Evolutionary conservation across 1,140 invertebrate genomes (phyloP).

Genomic region (Polypedilum pembai): DNA sequence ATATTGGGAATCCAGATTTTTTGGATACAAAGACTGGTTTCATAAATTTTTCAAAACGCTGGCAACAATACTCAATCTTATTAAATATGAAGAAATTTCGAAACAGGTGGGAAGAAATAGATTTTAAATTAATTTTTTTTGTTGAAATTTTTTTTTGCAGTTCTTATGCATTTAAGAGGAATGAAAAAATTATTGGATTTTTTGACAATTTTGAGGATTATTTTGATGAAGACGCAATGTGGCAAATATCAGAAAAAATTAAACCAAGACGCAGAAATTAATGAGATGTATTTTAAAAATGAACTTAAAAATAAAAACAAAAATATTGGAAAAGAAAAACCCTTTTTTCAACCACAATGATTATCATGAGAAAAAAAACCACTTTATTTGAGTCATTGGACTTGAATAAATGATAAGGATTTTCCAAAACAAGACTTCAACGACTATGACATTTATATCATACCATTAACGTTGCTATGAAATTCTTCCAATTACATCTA

Average conservation of each 20-base stretch:
- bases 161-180: slow-evolving; percentile 79
- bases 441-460: too few species aligned
- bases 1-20: slow-evolving; percentile 91
- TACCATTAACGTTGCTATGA: too few species aligned
- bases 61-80: slow-evolving; percentile 96
- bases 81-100: slow-evolving; percentile 96
- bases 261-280: slow-evolving; percentile 46
- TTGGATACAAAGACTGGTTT: slow-evolving; percentile 66
- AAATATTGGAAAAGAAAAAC: too few species aligned
- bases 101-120: slow-evolving; percentile 68
- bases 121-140: too few species aligned
- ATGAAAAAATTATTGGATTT: slow-evolving; percentile 87
- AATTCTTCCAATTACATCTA: too few species aligned
- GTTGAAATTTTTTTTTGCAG: slow-evolving; percentile 38
- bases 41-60: slow-evolving; percentile 95
- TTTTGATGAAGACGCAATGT: slow-evolving; percentile 92
- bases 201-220: slow-evolving; percentile 96
- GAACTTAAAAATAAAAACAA: too few species aligned
- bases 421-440: too few species aligned
- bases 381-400: too few species aligned
- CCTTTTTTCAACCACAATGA: too few species aligned
- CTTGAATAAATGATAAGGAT: too few species aligned
- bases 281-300: too few species aligned
- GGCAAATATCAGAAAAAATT: slow-evolving; percentile 93
- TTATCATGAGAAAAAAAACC: too few species aligned